These are phyloP conservation scores for Zingel zingel DNA, from an alignment of 2,113 vertebrate species.

Conservation along the genomic window DNA sequence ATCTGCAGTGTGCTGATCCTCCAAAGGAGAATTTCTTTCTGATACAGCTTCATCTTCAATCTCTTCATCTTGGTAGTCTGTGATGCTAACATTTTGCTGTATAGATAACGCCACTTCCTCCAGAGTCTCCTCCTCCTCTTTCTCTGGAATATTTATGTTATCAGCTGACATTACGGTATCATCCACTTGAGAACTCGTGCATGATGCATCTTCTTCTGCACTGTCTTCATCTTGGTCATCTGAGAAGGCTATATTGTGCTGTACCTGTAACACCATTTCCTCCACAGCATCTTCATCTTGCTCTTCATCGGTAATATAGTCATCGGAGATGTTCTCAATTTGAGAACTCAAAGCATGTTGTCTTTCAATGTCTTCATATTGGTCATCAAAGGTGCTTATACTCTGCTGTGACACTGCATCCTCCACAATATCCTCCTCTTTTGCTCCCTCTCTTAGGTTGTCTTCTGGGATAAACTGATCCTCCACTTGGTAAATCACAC, in stretches of 20 bases:
- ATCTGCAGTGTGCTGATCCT: neutral
- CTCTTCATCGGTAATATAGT: neutral
- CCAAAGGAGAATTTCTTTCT: neutral
- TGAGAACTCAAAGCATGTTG: constrained; percentile 5
- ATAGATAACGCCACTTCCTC: neutral
- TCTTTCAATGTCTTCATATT: constrained; percentile 1
- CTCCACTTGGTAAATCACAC: no score
- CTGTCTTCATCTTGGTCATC: neutral
- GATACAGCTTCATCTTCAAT: neutral
- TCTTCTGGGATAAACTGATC: no score
- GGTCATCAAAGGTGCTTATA: neutral
- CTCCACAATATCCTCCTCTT: neutral
- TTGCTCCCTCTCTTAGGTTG: no score
- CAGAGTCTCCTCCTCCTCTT: neutral
- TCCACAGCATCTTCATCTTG: neutral
- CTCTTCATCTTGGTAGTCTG: neutral
- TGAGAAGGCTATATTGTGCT: neutral
- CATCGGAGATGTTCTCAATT: constrained; percentile 15
- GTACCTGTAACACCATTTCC: neutral
- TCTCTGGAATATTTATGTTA: neutral
- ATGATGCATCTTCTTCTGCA: neutral
- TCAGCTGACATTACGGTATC: neutral
- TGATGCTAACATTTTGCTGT: neutral
- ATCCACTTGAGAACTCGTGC: neutral
- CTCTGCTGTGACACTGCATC: neutral